Conservation (phyloP, 2,888 invertebrate species). For the Tribolium freemani region DNA sequence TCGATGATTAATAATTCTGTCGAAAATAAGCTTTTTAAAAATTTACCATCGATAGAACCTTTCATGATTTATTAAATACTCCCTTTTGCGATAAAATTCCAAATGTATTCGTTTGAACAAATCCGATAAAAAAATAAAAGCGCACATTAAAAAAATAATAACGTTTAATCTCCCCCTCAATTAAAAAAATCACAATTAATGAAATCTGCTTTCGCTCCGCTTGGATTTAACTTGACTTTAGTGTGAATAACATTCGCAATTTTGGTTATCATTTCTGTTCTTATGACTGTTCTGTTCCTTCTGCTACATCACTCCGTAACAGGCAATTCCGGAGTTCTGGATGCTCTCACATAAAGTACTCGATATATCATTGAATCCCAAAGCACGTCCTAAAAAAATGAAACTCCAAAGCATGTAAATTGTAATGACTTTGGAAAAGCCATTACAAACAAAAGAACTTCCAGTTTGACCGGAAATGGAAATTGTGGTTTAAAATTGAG, state of each 20-base stretch:
- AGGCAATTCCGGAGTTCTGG: conserved; percentile 21
- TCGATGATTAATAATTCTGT: not conserved
- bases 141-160: not conserved
- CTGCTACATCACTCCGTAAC: conserved; percentile 18
- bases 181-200: not conserved
- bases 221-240: not conserved
- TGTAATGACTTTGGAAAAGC: conserved; percentile 22
- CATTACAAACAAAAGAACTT: conserved; percentile 14
- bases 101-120: conserved; percentile 3
- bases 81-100: conserved; percentile 1
- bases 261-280: conserved; percentile 22
- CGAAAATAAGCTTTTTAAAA: not conserved
- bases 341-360: conserved; percentile 19
- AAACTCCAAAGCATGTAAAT: conserved; percentile 16
- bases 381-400: conserved; percentile 24
- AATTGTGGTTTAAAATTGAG: not conserved
- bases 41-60: not conserved
- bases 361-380: conserved; percentile 23
- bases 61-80: conserved; percentile 14
- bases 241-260: conserved; percentile 4
- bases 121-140: conserved; percentile 1
- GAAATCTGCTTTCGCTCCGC: not conserved
- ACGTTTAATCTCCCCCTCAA: not conserved
- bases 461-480: conserved; percentile 20
- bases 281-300: conserved; percentile 22